Base-by-base conservation (phyloP, 2,888 invertebrate genomes). In the Melipona bicolor region DNA sequence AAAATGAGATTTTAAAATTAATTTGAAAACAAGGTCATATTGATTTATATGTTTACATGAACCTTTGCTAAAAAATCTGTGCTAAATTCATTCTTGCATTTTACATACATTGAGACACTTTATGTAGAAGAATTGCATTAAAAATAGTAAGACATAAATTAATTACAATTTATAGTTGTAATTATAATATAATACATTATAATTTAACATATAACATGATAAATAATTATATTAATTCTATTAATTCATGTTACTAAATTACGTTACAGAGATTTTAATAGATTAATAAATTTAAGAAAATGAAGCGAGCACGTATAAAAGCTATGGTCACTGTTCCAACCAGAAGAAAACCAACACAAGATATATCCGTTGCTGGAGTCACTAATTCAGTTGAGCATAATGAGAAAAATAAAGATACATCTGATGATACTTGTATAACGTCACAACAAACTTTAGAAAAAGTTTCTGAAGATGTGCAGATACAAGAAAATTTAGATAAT, bases 291-390 rank as follows among this genome's bases (percentile, higher is more conserved):
- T 24, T 24, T 21, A 65, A 62, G 83, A 61, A 81, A 59, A 87
- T 90, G 87, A 84, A 85, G 13, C 78, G 97, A 91, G 96, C 97
- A 72, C 95, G 97, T 94, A 97, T 97, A 90, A 97, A 97, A 95
- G 97, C 96, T 79, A 95, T 97, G 89, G 97, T 97, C 67, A 96
- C 97, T 85, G 95, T 97, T 86, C 96, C 97, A 67, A 95, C 96
- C 49, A 94, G 96, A 74, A 94, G 95, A 77, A 95, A 95, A 88
- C 79, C 88, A 67, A 56, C 69, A 2, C 84, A 92, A 68, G 91
- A 91, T 56, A 69, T 68, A 59, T 24, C 77, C 27, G 79, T 85
- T 72, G 56, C 62, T 6, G 81, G 84, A 77, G 21, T 49, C 19
- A 77, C 50, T 13, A 19, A 65, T 65, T 27, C 52, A n/a, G 19